Evolutionary conservation across 1,140 invertebrate species (phyloP).

Genomic region (Mesaphorura yosii): DNA sequence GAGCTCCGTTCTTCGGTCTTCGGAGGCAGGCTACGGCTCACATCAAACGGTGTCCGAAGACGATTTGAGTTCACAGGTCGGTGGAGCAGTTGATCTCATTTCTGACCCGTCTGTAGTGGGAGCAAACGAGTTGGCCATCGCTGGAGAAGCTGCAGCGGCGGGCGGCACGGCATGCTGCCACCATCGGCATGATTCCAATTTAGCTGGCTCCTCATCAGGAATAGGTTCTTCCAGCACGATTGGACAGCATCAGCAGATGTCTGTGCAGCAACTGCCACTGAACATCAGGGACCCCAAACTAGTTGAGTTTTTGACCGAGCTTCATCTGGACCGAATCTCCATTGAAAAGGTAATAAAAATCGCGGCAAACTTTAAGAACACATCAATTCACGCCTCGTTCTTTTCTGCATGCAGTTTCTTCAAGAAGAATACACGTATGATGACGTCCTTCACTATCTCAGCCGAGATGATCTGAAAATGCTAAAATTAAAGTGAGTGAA

Average conservation of each 20-base stretch:
- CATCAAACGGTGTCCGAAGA: constrained; percentile 30
- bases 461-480: constrained; percentile 59
- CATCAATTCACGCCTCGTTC: neutral
- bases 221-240: too few relatives aligned
- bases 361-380: neutral
- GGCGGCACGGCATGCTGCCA: constrained; percentile 14
- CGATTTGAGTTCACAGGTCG: constrained; percentile 21
- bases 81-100: neutral
- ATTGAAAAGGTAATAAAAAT: constrained; percentile 41
- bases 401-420: constrained; percentile 43
- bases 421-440: constrained; percentile 64
- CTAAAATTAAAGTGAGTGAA: constrained; percentile 53
- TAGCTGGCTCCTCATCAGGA: too few relatives aligned
- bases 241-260: neutral
- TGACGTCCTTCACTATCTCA: constrained; percentile 60
- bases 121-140: neutral
- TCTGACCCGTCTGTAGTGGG: constrained; percentile 15
- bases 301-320: constrained; percentile 46
- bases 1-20: constrained; percentile 18
- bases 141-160: constrained; percentile 3
- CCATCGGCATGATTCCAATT: too few relatives aligned
- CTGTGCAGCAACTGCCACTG: constrained; percentile 5
- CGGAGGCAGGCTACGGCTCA: constrained; percentile 25
- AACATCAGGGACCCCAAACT: constrained; percentile 33
- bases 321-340: constrained; percentile 46